Conservation (phyloP, 2,888 invertebrate species). For the Chrysina gloriosa region DNA sequence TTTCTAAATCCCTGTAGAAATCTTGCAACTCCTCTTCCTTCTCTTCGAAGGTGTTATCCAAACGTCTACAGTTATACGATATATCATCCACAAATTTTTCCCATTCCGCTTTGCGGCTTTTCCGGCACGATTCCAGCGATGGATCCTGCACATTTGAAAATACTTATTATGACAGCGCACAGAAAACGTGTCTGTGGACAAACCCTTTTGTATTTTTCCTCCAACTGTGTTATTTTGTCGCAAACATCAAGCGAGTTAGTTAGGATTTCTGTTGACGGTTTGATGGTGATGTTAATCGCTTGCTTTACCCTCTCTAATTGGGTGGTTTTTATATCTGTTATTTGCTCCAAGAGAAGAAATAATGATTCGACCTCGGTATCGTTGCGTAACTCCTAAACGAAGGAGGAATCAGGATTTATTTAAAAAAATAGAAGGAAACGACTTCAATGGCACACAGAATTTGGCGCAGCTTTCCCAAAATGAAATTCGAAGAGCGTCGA, state of each 20-base stretch:
- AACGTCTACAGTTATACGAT: conserved; percentile 78
- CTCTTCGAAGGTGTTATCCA: conserved; percentile 81
- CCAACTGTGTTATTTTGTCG: conserved; percentile 72
- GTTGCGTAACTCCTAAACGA: conserved; percentile 71
- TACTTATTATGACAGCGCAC: not conserved
- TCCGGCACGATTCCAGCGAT: conserved; percentile 66
- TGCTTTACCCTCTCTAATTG: conserved; percentile 77
- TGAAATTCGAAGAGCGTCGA: too few species aligned
- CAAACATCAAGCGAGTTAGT: conserved; percentile 74
- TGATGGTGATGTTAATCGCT: conserved; percentile 71
- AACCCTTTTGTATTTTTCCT: conserved; percentile 70
- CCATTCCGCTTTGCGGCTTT: conserved; percentile 73
- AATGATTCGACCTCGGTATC: conserved; percentile 85
- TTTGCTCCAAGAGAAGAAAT: conserved; percentile 80
- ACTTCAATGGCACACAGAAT: too few species aligned
- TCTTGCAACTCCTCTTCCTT: conserved; percentile 82
- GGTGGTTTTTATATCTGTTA: conserved; percentile 81
- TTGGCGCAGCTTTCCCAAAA: too few species aligned
- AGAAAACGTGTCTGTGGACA: conserved; percentile 38
- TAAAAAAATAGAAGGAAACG: too few species aligned
- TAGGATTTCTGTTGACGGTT: conserved; percentile 74
- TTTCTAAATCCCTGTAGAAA: conserved; percentile 80
- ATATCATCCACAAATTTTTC: conserved; percentile 82
- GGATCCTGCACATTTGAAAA: conserved; percentile 60
- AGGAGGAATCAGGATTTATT: not conserved